Percentiles rank a stretch among this genome's conserved stretches.
Evolutionary conservation across 2,797 vertebrate species (phyloP).

Genomic region (Petrocephalus schoutedeni): DNA sequence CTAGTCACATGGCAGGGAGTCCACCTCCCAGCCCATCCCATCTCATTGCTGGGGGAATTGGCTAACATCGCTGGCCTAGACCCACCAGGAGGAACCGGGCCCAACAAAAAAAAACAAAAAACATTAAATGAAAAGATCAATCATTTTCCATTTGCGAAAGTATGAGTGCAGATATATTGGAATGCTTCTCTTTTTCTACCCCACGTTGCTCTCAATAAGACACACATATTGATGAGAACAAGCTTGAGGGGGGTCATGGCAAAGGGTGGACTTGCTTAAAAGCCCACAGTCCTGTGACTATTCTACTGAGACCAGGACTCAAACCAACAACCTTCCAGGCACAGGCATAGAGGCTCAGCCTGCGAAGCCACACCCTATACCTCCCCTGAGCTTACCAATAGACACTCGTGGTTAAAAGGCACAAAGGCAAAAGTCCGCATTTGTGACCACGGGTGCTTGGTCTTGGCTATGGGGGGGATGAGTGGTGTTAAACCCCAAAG

Average conservation of each 20-base stretch:
- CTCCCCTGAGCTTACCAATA: background rate
- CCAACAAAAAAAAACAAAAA: slow-evolving; percentile 25
- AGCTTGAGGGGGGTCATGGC: background rate
- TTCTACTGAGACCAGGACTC: background rate
- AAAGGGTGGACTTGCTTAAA: background rate
- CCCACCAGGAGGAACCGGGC: slow-evolving; percentile 30
- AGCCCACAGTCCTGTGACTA: background rate
- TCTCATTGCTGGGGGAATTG: background rate
- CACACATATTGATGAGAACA: background rate
- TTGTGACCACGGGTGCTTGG: background rate
- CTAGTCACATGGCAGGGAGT: background rate
- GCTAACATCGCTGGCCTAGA: background rate
- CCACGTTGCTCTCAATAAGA: background rate
- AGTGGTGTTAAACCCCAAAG: background rate
- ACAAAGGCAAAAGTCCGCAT: no score
- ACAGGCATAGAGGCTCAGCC: background rate
- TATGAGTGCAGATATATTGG: background rate
- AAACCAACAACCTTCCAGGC: background rate
- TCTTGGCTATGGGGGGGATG: background rate
- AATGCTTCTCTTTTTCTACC: background rate
- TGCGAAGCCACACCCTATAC: background rate
- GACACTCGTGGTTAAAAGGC: background rate
- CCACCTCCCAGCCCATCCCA: background rate
- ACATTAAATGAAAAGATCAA: background rate
- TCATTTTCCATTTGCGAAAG: background rate